Conservation (phyloP, 2,797 vertebrate genomes). For the Eulemur coronatus region DNA sequence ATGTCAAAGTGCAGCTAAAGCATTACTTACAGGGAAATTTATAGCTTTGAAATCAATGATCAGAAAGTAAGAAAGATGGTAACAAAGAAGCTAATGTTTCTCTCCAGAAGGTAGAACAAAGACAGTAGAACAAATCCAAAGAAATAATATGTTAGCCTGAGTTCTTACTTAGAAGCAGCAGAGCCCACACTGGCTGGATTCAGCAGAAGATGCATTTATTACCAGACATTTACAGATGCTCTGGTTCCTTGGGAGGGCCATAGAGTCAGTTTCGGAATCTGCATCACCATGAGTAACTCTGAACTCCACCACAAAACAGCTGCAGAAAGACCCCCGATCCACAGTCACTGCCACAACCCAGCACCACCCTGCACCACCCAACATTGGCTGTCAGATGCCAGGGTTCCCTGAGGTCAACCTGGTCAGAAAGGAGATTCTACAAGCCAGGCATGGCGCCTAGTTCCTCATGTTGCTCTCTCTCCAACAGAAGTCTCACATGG, state of each 20-base stretch:
- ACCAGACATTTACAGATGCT: neutral
- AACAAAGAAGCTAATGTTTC: neutral
- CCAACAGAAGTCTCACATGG: neutral
- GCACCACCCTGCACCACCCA: no score
- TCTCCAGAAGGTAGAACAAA: neutral
- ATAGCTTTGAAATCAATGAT: neutral
- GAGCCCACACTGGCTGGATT: neutral
- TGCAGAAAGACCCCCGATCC: neutral
- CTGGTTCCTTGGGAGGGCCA: neutral
- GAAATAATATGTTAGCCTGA: neutral
- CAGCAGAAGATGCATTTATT: neutral
- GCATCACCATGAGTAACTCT: neutral
- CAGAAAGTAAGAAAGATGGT: neutral
- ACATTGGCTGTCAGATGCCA: rapidly evolving
- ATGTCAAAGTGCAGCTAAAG: neutral
- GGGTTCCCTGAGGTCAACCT: neutral
- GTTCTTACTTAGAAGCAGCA: neutral
- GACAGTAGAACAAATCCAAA: neutral
- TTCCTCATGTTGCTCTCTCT: neutral
- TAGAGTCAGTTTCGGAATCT: neutral
- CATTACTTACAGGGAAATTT: neutral
- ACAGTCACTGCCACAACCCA: neutral
- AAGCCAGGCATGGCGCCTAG: no score
- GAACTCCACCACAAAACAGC: neutral
- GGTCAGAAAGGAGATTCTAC: neutral